Percentiles rank a stretch among this genome's conserved stretches.
phyloP scores from a whole-genome alignment of 2,797 vertebrate genomes.

The Lithobates sylvaticus region DNA sequence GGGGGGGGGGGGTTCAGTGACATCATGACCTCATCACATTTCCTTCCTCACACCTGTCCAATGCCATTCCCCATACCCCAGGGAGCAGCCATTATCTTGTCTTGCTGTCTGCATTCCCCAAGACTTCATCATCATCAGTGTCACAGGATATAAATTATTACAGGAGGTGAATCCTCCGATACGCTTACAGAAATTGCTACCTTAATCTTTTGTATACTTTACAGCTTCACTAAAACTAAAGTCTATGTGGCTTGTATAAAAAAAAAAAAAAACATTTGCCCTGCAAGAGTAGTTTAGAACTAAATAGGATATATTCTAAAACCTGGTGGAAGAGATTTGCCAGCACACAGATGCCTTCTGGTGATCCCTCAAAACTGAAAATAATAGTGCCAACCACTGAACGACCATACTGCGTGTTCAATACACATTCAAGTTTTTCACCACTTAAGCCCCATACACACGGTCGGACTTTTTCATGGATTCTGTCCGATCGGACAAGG shows the following conservation, averaged over 20 bases:
- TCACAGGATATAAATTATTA: background rate
- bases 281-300: too few relatives aligned
- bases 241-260: background rate
- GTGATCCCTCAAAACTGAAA: too few relatives aligned
- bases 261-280: background rate
- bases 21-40: conserved; percentile 3
- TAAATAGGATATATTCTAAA: too few relatives aligned
- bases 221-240: background rate
- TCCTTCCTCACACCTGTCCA: conserved; percentile 8
- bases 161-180: background rate
- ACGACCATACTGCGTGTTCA: too few relatives aligned
- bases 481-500: too few relatives aligned
- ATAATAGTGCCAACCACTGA: too few relatives aligned
- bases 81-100: background rate
- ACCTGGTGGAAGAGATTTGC: too few relatives aligned
- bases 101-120: background rate
- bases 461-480: too few relatives aligned
- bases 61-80: background rate
- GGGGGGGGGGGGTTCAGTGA: background rate
- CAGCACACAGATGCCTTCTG: too few relatives aligned
- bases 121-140: background rate
- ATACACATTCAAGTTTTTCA: too few relatives aligned
- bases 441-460: too few relatives aligned
- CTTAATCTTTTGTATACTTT: background rate
- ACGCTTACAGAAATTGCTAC: background rate